Conservation (phyloP, 2,113 vertebrate genomes). For the Morone saxatilis region DNA sequence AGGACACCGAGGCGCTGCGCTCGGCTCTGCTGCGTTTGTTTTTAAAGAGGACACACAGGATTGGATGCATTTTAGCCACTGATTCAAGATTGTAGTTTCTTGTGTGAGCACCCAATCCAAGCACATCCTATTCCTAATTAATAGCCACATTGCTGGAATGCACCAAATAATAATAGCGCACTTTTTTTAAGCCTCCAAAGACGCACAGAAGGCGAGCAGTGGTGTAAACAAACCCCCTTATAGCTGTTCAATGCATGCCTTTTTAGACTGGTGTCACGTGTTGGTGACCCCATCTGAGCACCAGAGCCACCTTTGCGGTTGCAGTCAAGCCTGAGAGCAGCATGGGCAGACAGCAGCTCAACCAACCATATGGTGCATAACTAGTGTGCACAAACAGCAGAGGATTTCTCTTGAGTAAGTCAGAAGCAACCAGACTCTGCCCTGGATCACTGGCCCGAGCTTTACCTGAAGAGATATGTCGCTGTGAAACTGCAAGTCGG, state of each 20-base stretch:
- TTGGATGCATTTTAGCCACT: not conserved
- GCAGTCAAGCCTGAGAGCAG: conserved; percentile 1
- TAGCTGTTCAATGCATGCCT: not conserved
- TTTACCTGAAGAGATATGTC: not conserved
- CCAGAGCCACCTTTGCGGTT: conserved; percentile 31
- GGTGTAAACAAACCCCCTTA: not conserved
- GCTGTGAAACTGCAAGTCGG: not conserved
- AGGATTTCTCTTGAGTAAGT: conserved; percentile 7
- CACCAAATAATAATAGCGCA: not conserved
- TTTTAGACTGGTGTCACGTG: not conserved
- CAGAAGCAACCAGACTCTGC: not conserved
- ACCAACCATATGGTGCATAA: conserved; percentile 3
- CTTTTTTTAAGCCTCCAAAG: not conserved
- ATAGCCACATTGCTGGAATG: not conserved
- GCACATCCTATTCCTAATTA: not conserved
- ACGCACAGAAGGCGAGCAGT: not conserved
- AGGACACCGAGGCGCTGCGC: not conserved
- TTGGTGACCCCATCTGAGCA: conserved; percentile 4
- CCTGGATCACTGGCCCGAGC: not conserved
- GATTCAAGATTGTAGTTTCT: not conserved
- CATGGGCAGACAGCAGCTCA: not conserved
- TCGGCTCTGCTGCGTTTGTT: not conserved
- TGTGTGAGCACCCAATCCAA: not conserved
- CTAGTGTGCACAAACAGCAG: conserved; percentile 6
- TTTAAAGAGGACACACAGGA: not conserved